Percentiles rank a stretch among this genome's conserved stretches.
These are phyloP conservation scores for Podargus strigoides DNA, from an alignment of 2,797 vertebrate species.

Conservation along the genomic window DNA sequence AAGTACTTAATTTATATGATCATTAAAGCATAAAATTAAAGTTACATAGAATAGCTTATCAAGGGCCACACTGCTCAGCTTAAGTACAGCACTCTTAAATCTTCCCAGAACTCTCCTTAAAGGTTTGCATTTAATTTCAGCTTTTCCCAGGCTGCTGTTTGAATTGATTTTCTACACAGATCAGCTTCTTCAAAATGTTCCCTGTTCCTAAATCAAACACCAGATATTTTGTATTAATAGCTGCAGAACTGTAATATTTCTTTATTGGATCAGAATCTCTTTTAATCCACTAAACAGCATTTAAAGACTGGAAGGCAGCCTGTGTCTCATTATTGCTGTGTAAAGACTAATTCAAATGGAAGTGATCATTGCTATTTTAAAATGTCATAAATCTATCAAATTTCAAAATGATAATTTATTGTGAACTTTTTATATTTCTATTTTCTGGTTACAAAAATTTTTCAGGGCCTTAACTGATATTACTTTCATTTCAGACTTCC, in stretches of 20 bases:
- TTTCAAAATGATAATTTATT: not conserved
- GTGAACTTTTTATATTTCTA: not conserved
- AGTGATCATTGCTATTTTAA: not conserved
- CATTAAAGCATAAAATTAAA: conserved; percentile 49
- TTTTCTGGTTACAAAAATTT: not conserved
- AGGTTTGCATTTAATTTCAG: not conserved
- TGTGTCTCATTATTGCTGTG: not conserved
- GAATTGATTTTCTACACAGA: conserved; percentile 4
- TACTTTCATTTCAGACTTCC: not conserved
- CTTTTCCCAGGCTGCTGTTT: not conserved
- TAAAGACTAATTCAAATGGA: not conserved
- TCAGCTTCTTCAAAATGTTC: not conserved
- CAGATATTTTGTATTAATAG: not conserved
- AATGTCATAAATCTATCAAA: not conserved
- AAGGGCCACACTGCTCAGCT: not conserved
- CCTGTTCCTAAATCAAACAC: not conserved
- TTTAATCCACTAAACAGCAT: not conserved
- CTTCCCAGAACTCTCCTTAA: conserved; percentile 10
- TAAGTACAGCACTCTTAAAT: not conserved
- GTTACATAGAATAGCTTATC: not conserved
- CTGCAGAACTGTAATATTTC: not conserved
- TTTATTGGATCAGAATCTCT: not conserved
- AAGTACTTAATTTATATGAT: not conserved
- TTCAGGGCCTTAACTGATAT: not conserved
- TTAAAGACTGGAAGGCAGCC: not conserved